Evolutionary conservation across 2,888 invertebrate species (phyloP).

Genomic region (Cotesia congregata): DNA sequence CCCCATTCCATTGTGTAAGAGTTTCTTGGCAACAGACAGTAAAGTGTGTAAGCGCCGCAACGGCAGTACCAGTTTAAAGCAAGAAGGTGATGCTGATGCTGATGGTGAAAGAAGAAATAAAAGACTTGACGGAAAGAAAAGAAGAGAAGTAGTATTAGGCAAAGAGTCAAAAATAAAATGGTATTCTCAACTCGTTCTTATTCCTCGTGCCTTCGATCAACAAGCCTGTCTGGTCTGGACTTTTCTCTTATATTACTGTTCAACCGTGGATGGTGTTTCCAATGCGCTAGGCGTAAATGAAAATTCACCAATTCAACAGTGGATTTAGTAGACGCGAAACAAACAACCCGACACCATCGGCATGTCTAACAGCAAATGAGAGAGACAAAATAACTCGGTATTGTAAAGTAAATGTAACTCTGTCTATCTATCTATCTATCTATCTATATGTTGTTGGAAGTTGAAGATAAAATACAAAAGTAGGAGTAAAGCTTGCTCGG

Average conservation of each 20-base stretch:
- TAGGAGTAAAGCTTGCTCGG: neutral
- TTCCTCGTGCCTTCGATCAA: conserved; percentile 62
- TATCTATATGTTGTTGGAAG: conserved; percentile 7
- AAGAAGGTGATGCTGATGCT: neutral
- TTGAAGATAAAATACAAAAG: neutral
- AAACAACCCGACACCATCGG: conserved; percentile 50
- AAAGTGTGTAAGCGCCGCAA: conserved; percentile 35
- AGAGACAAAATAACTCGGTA: neutral
- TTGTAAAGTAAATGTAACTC: neutral
- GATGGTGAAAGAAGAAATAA: conserved; percentile 34
- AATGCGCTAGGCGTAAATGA: conserved; percentile 49
- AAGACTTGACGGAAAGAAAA: conserved; percentile 32
- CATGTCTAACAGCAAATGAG: conserved; percentile 28
- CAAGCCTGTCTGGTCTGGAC: conserved; percentile 51
- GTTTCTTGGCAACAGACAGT: conserved; percentile 26
- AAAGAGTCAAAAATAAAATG: conserved; percentile 29
- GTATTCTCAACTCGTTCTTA: conserved; percentile 54
- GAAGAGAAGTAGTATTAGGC: conserved; percentile 31
- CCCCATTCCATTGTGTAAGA: conserved; percentile 8
- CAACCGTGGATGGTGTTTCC: neutral
- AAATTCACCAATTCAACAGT: conserved; percentile 52
- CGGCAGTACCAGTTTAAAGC: conserved; percentile 22
- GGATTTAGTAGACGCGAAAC: conserved; percentile 50
- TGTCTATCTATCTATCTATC: too few species aligned
- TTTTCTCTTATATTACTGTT: conserved; percentile 24